Conservation (phyloP, 1,140 invertebrate genomes). For the Drosophila subpulchrella region DNA sequence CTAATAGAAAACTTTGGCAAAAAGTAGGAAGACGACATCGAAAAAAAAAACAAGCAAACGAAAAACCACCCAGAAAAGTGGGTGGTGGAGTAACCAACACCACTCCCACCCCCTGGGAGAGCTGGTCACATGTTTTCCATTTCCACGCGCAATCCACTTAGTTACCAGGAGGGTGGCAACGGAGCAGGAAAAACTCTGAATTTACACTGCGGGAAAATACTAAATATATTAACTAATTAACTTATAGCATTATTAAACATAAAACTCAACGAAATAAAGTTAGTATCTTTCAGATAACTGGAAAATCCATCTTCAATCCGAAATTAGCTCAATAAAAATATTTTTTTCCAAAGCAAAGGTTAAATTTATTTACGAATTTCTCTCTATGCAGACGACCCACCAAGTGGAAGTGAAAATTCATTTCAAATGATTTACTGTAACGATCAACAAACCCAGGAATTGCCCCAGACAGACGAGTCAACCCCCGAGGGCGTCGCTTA, state of each 20-base stretch:
- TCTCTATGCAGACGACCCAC: conserved; percentile 21
- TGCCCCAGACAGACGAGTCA: conserved; percentile 59
- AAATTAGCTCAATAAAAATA: too few relatives aligned
- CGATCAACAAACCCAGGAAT: conserved; percentile 70
- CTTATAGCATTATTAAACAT: too few relatives aligned
- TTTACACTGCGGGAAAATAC: not conserved
- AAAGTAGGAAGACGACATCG: conserved; percentile 12
- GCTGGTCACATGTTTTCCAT: conserved; percentile 54
- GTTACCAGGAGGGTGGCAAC: conserved; percentile 46
- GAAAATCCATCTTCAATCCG: too few relatives aligned
- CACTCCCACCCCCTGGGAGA: conserved; percentile 29
- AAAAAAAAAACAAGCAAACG: conserved; percentile 46
- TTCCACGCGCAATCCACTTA: conserved; percentile 71
- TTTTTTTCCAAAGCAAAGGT: not conserved
- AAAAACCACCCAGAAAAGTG: conserved; percentile 43
- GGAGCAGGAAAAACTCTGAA: conserved; percentile 5
- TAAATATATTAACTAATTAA: not conserved
- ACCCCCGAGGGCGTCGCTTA: conserved; percentile 47
- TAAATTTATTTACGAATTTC: not conserved
- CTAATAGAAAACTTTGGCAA: conserved; percentile 70
- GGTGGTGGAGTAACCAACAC: conserved; percentile 12
- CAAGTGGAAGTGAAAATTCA: conserved; percentile 69
- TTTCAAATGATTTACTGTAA: conserved; percentile 81
- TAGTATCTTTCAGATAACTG: too few relatives aligned
- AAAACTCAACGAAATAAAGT: too few relatives aligned